These are phyloP conservation scores for Aix galericulata DNA, from an alignment of 2,113 vertebrate species.

Conservation along the genomic window DNA sequence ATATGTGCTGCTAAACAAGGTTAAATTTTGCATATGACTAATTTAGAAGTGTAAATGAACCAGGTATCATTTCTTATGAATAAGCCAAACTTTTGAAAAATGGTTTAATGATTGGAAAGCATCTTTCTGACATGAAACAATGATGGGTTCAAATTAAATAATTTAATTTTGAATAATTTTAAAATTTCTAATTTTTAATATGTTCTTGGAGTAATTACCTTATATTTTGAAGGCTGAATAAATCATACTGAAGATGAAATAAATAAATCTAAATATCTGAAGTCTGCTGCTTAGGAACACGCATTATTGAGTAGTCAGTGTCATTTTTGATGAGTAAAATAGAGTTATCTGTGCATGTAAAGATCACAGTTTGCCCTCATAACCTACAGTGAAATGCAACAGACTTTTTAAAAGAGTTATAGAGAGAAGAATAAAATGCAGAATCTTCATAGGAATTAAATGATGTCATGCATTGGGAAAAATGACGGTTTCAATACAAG, in stretches of 20 bases:
- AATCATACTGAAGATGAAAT: not conserved
- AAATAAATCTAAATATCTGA: not conserved
- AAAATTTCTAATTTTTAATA: not conserved
- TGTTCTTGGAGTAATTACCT: not conserved
- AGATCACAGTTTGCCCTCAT: accelerated
- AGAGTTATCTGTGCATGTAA: not conserved
- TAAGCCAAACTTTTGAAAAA: not conserved
- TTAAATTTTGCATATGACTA: not conserved
- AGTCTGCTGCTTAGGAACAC: not conserved
- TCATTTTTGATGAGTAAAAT: not conserved
- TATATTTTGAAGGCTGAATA: not conserved
- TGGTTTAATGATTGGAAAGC: not conserved
- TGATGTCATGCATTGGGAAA: not conserved
- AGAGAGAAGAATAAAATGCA: not conserved
- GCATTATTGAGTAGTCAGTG: not conserved
- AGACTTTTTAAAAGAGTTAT: not conserved
- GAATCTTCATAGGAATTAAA: not conserved
- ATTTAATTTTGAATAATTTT: no score
- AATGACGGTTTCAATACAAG: not conserved
- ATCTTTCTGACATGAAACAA: not conserved
- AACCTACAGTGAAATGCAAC: accelerated
- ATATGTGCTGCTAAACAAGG: accelerated
- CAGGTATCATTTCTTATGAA: not conserved
- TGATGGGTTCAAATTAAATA: not conserved
- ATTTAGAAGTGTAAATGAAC: not conserved